Evolutionary conservation across 2,113 vertebrate species (phyloP), one percentile per base, ranked within the genome.

Genomic region (Macaca nemestrina): DNA sequence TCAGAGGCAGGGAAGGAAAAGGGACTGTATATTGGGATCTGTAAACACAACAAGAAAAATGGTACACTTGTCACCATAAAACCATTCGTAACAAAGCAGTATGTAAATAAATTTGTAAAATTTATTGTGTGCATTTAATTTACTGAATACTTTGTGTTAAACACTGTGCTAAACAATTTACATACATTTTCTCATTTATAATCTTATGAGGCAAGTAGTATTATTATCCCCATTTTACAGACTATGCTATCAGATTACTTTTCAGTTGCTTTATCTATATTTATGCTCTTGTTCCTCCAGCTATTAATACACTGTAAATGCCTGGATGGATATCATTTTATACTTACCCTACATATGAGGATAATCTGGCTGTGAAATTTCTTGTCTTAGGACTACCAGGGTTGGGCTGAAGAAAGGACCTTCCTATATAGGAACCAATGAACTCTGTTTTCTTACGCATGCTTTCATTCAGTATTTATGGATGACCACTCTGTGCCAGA

Each of bases 1-100:
- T 95, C 52, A 94, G 97, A 95, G 67, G 98, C 98, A 81, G 99
- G 98, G 87, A 99, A 99, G 61, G 93, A 98, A 96, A 99, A 96
- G 70, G 98, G 83, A 76, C 55, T 90, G 64, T 93, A 80, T 10
- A 94, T 43, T 6, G 98, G 97, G 95, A 85, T 45, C 99, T 99
- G 98, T 2, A 90, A 89, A 59, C 92, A 52, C 88, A 93, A 1
- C 45, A 57, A 97, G n/a, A 96, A 97, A 92, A 52, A 72, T 1
- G 45, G 59, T 70, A 57, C 5, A 90, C 20, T 6, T 70, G 55
- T 75, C 57, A 93, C 30, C 27, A 94, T 13, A 32, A 93, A 76
- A 57, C 22, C 59, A 76, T 72, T 67, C 6, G 6, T 57, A 90
- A 94, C 76, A 90, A 95, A 95, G 73, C 32, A 85, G 5, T 27